Percentiles rank a stretch among this genome's conserved stretches.
Conservation (phyloP, 1,140 invertebrate species). For the Notospermus geniculatus region DNA sequence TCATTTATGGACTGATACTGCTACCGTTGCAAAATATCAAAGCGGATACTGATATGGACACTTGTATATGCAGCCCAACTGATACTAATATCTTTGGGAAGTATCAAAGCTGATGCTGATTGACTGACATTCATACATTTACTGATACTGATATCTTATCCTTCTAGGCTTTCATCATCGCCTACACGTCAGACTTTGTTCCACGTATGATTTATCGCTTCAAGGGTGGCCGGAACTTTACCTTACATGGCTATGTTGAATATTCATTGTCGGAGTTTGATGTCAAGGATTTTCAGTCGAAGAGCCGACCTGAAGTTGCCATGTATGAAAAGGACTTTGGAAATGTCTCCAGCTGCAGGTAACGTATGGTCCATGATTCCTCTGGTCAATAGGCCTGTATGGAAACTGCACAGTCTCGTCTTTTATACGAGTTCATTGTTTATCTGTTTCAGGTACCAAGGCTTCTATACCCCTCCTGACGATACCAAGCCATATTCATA, state of each 20-base stretch:
- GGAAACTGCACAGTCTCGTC: no score
- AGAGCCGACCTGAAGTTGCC: slow-evolving; percentile 48
- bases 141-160: slow-evolving; percentile 8
- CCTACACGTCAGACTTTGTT: slow-evolving; percentile 52
- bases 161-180: slow-evolving; percentile 50
- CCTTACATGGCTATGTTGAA: slow-evolving; percentile 76
- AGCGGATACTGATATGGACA: no score
- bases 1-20: no score
- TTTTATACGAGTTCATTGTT: slow-evolving; percentile 27
- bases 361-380: slow-evolving; percentile 28
- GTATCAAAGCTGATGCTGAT: no score
- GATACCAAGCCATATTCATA: slow-evolving; percentile 60
- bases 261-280: slow-evolving; percentile 81
- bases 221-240: slow-evolving; percentile 62
- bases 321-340: slow-evolving; percentile 41
- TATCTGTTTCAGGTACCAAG: slow-evolving; percentile 41
- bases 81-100: no score
- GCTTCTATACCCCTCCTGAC: slow-evolving; percentile 30
- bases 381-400: no score
- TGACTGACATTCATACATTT: no score
- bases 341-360: slow-evolving; percentile 65
- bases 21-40: no score
- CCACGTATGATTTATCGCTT: slow-evolving; percentile 56
- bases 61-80: no score
- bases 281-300: slow-evolving; percentile 65